Conservation (phyloP, 1,140 invertebrate species). For the Drosophila serrata region DNA sequence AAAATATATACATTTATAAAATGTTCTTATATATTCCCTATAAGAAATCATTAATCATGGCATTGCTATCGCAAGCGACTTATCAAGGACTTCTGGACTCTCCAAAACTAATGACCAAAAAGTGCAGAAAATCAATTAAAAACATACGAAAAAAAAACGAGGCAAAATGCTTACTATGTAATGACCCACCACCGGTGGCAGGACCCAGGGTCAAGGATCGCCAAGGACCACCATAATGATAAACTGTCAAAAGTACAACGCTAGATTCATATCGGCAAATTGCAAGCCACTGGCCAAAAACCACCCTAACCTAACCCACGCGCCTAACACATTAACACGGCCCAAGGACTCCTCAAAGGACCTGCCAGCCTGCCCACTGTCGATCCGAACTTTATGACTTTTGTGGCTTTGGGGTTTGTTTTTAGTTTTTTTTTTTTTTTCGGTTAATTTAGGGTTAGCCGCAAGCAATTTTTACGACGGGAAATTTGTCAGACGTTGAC, state of each 20-base stretch:
- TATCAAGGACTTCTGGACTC: slow-evolving; percentile 12
- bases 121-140: slow-evolving; percentile 78
- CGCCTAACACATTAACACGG: slow-evolving; percentile 74
- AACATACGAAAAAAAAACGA: slow-evolving; percentile 36
- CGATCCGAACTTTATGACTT: slow-evolving; percentile 75
- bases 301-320: slow-evolving; percentile 51
- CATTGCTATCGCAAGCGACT: slow-evolving; percentile 30
- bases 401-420: slow-evolving; percentile 28
- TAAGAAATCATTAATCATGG: slow-evolving; percentile 31
- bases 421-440: slow-evolving; percentile 31
- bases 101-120: slow-evolving; percentile 54
- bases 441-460: slow-evolving; percentile 61
- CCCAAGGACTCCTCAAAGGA: slow-evolving; percentile 25
- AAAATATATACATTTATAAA: neutral
- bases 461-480: slow-evolving; percentile 52
- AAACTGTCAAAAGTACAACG: slow-evolving; percentile 66
- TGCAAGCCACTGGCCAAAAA: slow-evolving; percentile 16
- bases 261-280: slow-evolving; percentile 67
- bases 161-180: slow-evolving; percentile 61
- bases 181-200: slow-evolving; percentile 34
- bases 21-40: neutral
- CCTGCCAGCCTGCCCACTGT: slow-evolving; percentile 48
- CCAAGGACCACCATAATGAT: slow-evolving; percentile 65
- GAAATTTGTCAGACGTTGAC: slow-evolving; percentile 68
- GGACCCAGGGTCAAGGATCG: slow-evolving; percentile 19